phyloP scores from a whole-genome alignment of 2,888 invertebrate genomes.

The Ligdia adustata region DNA sequence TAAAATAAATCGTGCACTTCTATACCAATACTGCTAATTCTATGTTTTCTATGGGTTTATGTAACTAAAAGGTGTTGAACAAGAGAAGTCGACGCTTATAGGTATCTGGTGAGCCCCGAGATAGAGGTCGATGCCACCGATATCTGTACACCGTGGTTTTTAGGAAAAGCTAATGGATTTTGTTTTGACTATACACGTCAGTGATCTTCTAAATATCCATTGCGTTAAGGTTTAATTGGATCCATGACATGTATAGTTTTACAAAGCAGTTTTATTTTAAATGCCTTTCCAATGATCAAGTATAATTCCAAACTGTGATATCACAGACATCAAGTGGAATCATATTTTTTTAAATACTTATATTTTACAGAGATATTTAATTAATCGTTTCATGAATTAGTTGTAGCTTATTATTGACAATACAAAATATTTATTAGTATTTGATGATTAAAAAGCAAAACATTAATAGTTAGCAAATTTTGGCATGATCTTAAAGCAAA shows the following conservation, averaged over 20 bases:
- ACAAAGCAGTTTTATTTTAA: conserved; percentile 34
- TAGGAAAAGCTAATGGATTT: conserved; percentile 53
- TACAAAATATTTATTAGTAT: conserved; percentile 4
- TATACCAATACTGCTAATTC: conserved; percentile 37
- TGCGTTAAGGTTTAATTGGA: conserved; percentile 15
- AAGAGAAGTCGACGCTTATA: conserved; percentile 36
- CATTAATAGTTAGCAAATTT: conserved; percentile 31
- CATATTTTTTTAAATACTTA: no score
- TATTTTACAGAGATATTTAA: no score
- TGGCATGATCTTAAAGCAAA: conserved; percentile 21
- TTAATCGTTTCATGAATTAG: not conserved
- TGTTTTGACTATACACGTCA: conserved; percentile 44
- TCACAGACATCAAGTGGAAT: no score
- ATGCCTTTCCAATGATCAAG: conserved; percentile 39
- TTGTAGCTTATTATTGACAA: not conserved
- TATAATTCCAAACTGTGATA: conserved; percentile 25
- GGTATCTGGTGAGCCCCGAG: conserved; percentile 46
- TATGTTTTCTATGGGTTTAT: conserved; percentile 40
- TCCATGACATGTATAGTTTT: conserved; percentile 37
- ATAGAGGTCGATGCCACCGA: conserved; percentile 39
- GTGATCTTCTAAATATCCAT: conserved; percentile 26
- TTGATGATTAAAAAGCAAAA: conserved; percentile 27
- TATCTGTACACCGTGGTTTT: conserved; percentile 48
- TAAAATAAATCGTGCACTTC: conserved; percentile 46
- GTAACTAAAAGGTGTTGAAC: conserved; percentile 27